Evolutionary conservation across 1,140 invertebrate species (phyloP), one percentile per base, ranked within the genome.

Genomic region (Ooceraea biroi): DNA sequence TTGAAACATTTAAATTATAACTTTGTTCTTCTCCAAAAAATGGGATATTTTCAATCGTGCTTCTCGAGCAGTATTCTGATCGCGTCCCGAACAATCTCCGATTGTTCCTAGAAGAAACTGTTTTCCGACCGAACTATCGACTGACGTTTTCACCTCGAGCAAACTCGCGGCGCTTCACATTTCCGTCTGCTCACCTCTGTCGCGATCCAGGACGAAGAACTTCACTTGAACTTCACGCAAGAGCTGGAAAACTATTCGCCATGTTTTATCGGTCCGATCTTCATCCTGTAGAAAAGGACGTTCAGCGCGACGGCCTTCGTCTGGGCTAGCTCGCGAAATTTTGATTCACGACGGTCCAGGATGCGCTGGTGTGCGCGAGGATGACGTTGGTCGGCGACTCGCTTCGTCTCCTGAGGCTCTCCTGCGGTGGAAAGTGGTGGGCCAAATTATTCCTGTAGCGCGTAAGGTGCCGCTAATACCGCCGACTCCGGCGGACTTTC

Each of bases 331-430:
- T 58, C 69, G 30, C 8, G 36, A 82, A 73, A 82, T 52, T 69
- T 52, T 50, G 72, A 25, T 57, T 78, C 77, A 83, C 72, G 87
- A 80, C 78, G 86, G 73, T 89, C 86, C 86, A 85, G 87, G 78
- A 80, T 63, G 77, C 87, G n/a, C n/a, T n/a, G 55, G 36, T 69
- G 66, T 77, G 71, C 68, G 87, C 85, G 76, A 66, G 76, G 82
- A 86, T 82, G 85, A 87, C 72, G 87, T 89, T 86, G 84, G 85
- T 89, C 87, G 87, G 87, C 52, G 82, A 66, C 69, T 86, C 72
- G 88, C 82, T 73, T 89, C 85, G 69, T 89, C 88, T 84, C 85
- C 87, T 82, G 88, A 72, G 87, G 85, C 82, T 89, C 87, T 87
- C 85, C 88, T 89, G 72, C 14, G 84, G 58, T 71, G 88, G 80